Percentiles rank a stretch among this genome's conserved stretches.
These are phyloP conservation scores for Rostratula benghalensis DNA, from an alignment of 2,113 vertebrate species.

Conservation along the genomic window DNA sequence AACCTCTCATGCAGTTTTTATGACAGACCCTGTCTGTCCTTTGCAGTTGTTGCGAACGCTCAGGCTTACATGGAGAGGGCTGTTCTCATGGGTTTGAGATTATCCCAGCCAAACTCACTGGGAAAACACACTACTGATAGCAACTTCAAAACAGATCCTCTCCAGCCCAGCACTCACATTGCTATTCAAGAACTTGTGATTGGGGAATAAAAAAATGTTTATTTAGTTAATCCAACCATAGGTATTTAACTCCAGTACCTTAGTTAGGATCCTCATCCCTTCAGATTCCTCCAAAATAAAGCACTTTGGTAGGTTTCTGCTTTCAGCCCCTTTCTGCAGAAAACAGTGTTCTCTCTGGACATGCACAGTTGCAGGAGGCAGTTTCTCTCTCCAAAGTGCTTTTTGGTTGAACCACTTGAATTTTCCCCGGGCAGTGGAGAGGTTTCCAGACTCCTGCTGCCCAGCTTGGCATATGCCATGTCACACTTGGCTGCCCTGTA, in stretches of 20 bases:
- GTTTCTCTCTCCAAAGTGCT: no score
- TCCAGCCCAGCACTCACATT: background rate
- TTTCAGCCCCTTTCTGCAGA: background rate
- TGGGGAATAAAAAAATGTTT: background rate
- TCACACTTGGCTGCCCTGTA: background rate
- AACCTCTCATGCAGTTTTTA: background rate
- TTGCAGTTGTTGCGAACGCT: background rate
- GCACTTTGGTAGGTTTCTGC: background rate
- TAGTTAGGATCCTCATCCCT: background rate
- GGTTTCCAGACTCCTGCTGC: background rate
- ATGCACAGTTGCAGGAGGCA: background rate
- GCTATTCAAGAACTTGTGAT: background rate
- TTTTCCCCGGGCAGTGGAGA: background rate
- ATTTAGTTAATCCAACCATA: background rate
- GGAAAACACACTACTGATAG: background rate
- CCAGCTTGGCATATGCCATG: background rate
- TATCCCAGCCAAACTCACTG: background rate
- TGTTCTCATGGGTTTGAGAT: background rate
- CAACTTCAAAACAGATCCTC: background rate
- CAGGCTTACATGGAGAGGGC: background rate
- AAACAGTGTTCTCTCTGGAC: background rate
- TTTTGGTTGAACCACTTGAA: background rate
- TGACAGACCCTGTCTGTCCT: background rate
- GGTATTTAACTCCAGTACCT: background rate
- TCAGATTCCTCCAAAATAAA: background rate